Conservation (phyloP, 2,797 vertebrate species). For the Bradypodion ventrale region DNA sequence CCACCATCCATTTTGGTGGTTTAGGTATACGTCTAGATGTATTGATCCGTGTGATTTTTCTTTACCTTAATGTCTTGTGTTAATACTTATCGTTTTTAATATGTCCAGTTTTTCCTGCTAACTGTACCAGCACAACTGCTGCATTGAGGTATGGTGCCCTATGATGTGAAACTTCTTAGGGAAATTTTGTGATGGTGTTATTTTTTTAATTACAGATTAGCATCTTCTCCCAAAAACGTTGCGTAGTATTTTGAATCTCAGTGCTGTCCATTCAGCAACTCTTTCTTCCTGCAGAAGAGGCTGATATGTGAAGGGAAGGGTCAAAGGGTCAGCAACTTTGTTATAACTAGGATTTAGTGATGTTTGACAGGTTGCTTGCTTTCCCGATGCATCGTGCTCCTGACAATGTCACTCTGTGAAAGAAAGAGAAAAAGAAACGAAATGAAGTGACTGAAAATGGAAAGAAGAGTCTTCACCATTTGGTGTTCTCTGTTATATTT, state of each 20-base stretch:
- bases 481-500: not conserved
- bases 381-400: conserved; percentile 51
- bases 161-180: no score
- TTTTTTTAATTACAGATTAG: conserved; percentile 51
- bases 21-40: conserved; percentile 14
- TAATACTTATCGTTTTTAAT: not conserved
- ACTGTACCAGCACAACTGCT: conserved; percentile 45
- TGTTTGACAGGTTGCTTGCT: conserved; percentile 43
- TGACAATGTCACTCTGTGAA: conserved; percentile 65
- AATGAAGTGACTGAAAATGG: conserved; percentile 38
- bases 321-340: conserved; percentile 39
- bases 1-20: conserved; percentile 82
- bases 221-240: conserved; percentile 12
- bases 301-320: conserved; percentile 41
- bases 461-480: not conserved
- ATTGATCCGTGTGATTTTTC: not conserved
- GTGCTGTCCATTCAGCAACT: conserved; percentile 36
- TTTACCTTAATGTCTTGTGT: not conserved
- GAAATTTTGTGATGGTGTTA: conserved; percentile 31
- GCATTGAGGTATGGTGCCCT: conserved; percentile 24
- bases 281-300: conserved; percentile 45
- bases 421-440: conserved; percentile 49
- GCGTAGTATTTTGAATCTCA: conserved; percentile 24
- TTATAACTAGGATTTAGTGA: conserved; percentile 48
- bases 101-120: not conserved